These are phyloP conservation scores for Brachionus sp. DNA, from an alignment of 1,140 invertebrate genomes.

Conservation along the genomic window DNA sequence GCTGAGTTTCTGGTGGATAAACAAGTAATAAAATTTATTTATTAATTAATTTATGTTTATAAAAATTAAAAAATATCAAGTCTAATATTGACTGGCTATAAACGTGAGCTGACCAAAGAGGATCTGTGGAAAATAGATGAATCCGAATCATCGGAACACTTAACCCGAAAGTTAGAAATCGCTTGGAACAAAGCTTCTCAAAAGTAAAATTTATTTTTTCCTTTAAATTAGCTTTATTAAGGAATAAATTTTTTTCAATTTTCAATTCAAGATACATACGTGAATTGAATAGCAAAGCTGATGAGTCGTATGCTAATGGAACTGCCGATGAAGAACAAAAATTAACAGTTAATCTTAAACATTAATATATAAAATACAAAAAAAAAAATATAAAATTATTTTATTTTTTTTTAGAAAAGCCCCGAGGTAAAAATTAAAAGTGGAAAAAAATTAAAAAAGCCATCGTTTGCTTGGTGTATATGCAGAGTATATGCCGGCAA, in stretches of 20 bases:
- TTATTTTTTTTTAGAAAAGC: not conserved
- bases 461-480: constrained; percentile 19
- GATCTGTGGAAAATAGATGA: constrained; percentile 45
- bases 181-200: constrained; percentile 29
- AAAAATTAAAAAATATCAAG: not conserved
- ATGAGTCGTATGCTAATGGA: constrained; percentile 14
- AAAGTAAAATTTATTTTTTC: not conserved
- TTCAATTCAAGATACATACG: constrained; percentile 18
- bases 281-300: not conserved
- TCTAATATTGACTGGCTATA: constrained; percentile 44
- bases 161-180: not conserved
- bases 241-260: not conserved
- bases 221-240: not conserved
- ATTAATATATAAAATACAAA: too few species aligned
- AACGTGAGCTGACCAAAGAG: constrained; percentile 15
- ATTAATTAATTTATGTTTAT: not conserved
- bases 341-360: constrained; percentile 27
- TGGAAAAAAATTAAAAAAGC: constrained; percentile 13
- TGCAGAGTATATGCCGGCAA: constrained; percentile 25
- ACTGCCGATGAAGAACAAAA: constrained; percentile 26
- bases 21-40: not conserved
- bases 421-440: not conserved
- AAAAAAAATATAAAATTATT: not conserved
- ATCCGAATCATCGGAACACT: constrained; percentile 6
- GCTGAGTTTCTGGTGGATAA: constrained; percentile 44